Evolutionary conservation across 2,113 vertebrate genomes (phyloP), one percentile per base, ranked within the genome.

Genomic region (Polypterus bichir): DNA sequence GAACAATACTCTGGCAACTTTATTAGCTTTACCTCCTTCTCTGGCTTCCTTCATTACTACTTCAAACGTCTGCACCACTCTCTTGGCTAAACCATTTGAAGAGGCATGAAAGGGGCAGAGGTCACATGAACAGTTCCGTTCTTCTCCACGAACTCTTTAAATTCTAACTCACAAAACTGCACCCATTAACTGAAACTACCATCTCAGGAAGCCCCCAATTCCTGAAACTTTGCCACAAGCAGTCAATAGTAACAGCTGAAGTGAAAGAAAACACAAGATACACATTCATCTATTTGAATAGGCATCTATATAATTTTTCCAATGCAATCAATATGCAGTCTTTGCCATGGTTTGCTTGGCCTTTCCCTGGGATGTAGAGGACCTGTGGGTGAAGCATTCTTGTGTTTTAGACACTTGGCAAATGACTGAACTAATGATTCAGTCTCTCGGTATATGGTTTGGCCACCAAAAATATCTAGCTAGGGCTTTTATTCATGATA

Each of bases 111-210:
- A 0, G 47, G 66, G 1, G 62, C 52, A 5, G 65, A 59, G 55
- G 62, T 66, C 2, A 68, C 45, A 44, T 71, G 69, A 5, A 46
- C 55, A 5, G 71, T 62, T 10, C 62, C 64, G 56, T 65, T 73
- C 44, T 48, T 3, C 45, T 11, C 49, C 56, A 69, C 59, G 3
- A 70, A 62, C 48, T 55, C 47, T 9, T 58, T 11, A 27, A 65
- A 66, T 27, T 60, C 45, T 9, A 44, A 3, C 44, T 48, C 1
- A 49, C 56, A 44, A 59, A 57, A 63, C 62, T 49, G 7, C 11
- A 47, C 9, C 63, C 54, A 49, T 65, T 70, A 47, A 58, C 61
- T 7, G 61, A 68, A 8, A 69, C 55, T 52, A 62, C 3, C 44
- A 56, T 65, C 60, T 60, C 6, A 11, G 54, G 54, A 11, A 55